Evolutionary conservation across 1,140 invertebrate genomes (phyloP), one percentile per base, ranked within the genome.

Genomic region (Ips nitidus): DNA sequence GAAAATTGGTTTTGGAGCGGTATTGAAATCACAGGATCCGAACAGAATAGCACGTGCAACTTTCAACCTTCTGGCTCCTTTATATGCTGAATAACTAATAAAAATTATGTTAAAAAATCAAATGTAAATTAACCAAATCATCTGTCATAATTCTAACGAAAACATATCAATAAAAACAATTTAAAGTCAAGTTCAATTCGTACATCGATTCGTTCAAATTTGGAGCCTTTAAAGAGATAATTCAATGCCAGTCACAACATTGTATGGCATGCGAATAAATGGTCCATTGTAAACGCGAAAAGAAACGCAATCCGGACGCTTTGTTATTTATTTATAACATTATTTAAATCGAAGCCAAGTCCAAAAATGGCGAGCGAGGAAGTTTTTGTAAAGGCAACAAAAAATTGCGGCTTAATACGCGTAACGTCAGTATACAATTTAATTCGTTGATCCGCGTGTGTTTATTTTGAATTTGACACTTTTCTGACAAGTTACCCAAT

Each of bases 321-420:
- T 62, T 22, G 22, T 22, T 4, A n/a, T 62, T 62, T 37, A 38
- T 63, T 52, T 52, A 6, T 63, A 5, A 42, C 52, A 40, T 40
- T 40, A 38, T 56, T 43, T 38, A 58, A 57, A 42, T 66, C 36
- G 52, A 41, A 66, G 22, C 38, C 41, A 43, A 6, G 2, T 50
- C 66, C 66, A 59, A 67, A 67, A 52, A 58, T 67, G 58, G 66
- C 36, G 2, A 59, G 38, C 7, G 43, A 60, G 66, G 66, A 67
- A 59, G 55, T 60, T 53, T 56, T 55, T 65, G 47, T 56, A 37
- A 65, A 42, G 66, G 57, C 37, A 52, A 39, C 37, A 67, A 52
- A 59, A 56, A 66, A 3, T 63, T 22, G 22, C 22, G 22, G 22
- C 22, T 22, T 22, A 22, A 22, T 22, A 22, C 22, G 22, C 22